Evolutionary conservation across 2,113 vertebrate genomes (phyloP).

Genomic region (Entomyzon cyanotis): DNA sequence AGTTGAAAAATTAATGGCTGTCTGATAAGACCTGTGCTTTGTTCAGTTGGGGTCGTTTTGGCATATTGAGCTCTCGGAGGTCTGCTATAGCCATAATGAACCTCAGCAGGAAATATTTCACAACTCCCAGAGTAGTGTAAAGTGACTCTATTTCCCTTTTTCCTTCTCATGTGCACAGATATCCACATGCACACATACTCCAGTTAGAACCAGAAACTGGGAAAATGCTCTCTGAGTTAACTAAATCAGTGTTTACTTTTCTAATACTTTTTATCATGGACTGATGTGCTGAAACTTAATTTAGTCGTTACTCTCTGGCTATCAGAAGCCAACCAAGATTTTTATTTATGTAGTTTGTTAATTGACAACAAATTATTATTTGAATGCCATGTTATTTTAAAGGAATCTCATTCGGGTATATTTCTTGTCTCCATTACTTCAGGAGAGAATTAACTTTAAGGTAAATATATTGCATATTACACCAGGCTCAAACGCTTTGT

Average conservation of each 20-base stretch:
- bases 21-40: neutral
- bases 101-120: neutral
- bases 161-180: neutral
- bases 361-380: neutral
- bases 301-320: neutral
- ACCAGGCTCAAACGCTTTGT: neutral
- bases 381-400: neutral
- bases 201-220: neutral
- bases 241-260: neutral
- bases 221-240: neutral
- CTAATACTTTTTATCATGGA: neutral
- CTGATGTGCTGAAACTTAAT: neutral
- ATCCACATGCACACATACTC: neutral
- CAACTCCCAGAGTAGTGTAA: neutral
- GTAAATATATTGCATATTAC: neutral
- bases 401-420: neutral
- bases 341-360: neutral
- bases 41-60: neutral
- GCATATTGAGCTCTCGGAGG: neutral
- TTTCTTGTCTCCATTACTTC: neutral
- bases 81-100: neutral
- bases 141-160: neutral
- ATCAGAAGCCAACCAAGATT: neutral
- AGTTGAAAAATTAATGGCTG: neutral
- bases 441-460: neutral